Conservation (phyloP, 2,888 invertebrate species). For the Spatulosminthurus flaviceps region DNA sequence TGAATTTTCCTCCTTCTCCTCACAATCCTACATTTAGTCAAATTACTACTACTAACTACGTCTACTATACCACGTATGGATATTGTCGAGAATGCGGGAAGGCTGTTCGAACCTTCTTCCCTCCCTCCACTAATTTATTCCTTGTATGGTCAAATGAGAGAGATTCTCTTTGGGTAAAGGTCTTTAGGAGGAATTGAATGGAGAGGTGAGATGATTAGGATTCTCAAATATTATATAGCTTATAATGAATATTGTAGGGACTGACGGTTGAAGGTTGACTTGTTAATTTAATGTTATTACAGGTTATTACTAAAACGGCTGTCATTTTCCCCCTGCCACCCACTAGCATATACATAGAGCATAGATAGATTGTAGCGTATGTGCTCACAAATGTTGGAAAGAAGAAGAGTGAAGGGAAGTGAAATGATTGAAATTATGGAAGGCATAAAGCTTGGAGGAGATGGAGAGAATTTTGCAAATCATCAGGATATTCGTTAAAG, state of each 20-base stretch:
- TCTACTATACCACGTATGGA: neutral
- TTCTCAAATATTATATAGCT: too few relatives aligned
- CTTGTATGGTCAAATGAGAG: neutral
- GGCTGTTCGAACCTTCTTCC: neutral
- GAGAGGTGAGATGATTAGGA: neutral
- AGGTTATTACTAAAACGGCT: too few relatives aligned
- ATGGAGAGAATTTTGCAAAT: neutral
- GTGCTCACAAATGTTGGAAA: too few relatives aligned
- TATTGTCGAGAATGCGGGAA: too few relatives aligned
- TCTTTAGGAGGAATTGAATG: neutral
- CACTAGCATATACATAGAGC: too few relatives aligned
- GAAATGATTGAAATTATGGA: neutral
- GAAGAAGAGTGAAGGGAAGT: neutral
- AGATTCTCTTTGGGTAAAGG: neutral
- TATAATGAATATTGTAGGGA: neutral
- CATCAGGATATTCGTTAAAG: slow-evolving; percentile 10
- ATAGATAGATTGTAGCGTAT: too few relatives aligned
- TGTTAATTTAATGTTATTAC: neutral
- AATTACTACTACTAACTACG: too few relatives aligned
- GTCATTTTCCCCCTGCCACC: too few relatives aligned
- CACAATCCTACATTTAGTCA: neutral
- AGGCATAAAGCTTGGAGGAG: neutral
- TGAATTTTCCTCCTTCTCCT: neutral
- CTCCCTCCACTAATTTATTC: neutral
- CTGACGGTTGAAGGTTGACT: neutral